Percentiles rank a stretch among this genome's conserved stretches.
These are phyloP conservation scores for Crotalus helleri DNA, from an alignment of 2,113 vertebrate genomes.

Conservation along the genomic window DNA sequence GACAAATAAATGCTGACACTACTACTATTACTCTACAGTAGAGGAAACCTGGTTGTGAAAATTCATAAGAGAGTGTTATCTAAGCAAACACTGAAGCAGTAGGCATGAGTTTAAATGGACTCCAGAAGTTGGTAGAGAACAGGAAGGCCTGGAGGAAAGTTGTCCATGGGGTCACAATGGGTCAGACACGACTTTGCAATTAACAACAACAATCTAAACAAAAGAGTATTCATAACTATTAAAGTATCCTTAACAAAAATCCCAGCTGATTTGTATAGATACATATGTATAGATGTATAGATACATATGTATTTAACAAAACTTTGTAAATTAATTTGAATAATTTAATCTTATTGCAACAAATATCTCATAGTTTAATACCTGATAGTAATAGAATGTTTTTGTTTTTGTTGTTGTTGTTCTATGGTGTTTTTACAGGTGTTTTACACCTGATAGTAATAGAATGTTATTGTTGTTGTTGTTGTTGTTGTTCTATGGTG, in stretches of 20 bases:
- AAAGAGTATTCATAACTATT: not conserved
- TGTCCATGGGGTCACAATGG: too few species aligned
- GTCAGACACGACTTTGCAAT: too few species aligned
- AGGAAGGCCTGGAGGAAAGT: too few species aligned
- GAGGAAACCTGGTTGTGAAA: not conserved
- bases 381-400: not conserved
- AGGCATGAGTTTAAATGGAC: too few species aligned
- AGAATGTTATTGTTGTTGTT: not conserved
- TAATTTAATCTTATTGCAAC: not conserved
- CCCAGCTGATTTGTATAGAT: not conserved
- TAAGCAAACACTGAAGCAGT: not conserved
- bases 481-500: too few species aligned
- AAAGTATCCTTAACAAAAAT: not conserved
- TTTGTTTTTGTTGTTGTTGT: not conserved
- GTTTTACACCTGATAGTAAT: not conserved
- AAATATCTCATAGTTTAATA: not conserved
- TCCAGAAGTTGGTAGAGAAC: too few species aligned
- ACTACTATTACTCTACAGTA: constrained; percentile 12
- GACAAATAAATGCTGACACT: constrained; percentile 24
- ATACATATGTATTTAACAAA: not conserved
- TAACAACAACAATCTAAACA: not conserved
- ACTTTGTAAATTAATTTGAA: not conserved
- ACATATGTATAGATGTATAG: not conserved
- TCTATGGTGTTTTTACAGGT: too few species aligned
- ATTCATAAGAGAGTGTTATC: not conserved